These are phyloP conservation scores for Strix aluco DNA, from an alignment of 2,113 vertebrate genomes.

Conservation along the genomic window DNA sequence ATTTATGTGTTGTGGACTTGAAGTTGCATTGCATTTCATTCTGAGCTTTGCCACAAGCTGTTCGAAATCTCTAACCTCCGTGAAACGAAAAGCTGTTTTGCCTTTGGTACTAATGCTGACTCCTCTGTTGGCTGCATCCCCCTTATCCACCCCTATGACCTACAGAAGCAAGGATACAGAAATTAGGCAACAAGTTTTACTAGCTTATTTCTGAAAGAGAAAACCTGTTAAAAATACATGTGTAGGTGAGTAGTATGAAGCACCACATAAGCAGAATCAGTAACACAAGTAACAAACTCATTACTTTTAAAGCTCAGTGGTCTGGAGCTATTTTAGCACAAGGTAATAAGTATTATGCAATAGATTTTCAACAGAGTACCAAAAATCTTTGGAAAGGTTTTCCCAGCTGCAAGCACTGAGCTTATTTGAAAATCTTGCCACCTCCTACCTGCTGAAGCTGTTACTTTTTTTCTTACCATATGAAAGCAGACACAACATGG, in stretches of 20 bases:
- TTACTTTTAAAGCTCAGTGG: not conserved
- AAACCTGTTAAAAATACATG: not conserved
- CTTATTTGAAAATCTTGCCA: not conserved
- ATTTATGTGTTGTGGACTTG: slow-evolving; percentile 78
- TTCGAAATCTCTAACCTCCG: slow-evolving; percentile 87
- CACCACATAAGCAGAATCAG: not conserved
- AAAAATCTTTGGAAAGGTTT: not conserved
- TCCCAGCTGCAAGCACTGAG: not conserved
- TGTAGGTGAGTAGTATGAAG: not conserved
- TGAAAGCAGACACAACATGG: not conserved
- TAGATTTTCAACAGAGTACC: not conserved
- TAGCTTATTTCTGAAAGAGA: not conserved
- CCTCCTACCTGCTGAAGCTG: not conserved
- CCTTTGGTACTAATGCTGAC: slow-evolving; percentile 88
- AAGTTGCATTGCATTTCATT: slow-evolving; percentile 76
- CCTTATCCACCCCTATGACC: slow-evolving; percentile 87
- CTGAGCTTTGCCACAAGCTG: slow-evolving; percentile 84
- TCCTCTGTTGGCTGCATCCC: slow-evolving; percentile 80
- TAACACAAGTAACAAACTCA: not conserved
- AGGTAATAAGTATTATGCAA: not conserved
- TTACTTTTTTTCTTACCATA: not conserved
- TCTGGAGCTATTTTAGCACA: not conserved
- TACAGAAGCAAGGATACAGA: slow-evolving; percentile 25
- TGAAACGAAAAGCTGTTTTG: slow-evolving; percentile 91
- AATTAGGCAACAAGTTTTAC: not conserved